Percentiles rank a stretch among this genome's conserved stretches.
Evolutionary conservation across 2,797 vertebrate species (phyloP).

Genomic region (Naso thynnoides): DNA sequence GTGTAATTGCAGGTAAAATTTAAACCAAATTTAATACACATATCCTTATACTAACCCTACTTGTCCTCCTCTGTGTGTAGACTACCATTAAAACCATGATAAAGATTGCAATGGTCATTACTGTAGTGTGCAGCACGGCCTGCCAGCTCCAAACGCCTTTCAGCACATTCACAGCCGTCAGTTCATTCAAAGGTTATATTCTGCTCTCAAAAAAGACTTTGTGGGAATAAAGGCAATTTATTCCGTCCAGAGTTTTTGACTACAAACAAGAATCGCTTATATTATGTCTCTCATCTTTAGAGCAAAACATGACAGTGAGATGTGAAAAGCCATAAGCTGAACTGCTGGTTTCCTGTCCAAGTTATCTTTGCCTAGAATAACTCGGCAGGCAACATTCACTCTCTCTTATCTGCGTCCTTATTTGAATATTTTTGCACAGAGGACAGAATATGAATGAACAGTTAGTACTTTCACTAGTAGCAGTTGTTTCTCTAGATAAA

Average conservation of each 20-base stretch:
- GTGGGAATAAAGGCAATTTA: conserved; percentile 6
- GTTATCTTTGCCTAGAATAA: conserved; percentile 19
- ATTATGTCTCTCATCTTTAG: neutral
- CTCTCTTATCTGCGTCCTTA: conserved; percentile 26
- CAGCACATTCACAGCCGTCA: conserved; percentile 24
- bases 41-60: conserved; percentile 34
- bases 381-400: neutral
- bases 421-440: conserved; percentile 55
- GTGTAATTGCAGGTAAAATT: conserved; percentile 39
- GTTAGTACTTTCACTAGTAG: conserved; percentile 15
- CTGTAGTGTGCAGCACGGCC: conserved; percentile 14
- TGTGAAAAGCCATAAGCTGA: conserved; percentile 4
- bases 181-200: neutral
- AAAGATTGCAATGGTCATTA: conserved; percentile 16
- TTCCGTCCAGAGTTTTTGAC: neutral
- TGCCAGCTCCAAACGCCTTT: conserved; percentile 24
- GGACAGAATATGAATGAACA: conserved; percentile 34
- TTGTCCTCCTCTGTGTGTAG: conserved; percentile 8
- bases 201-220: conserved; percentile 12
- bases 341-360: neutral
- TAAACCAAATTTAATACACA: conserved; percentile 16
- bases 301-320: neutral
- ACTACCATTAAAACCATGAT: conserved; percentile 3
- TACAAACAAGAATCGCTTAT: neutral
- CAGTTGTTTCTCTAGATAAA: conserved; percentile 30